A percentile compares a stretch with the other conserved stretches of the same genome.
phyloP scores from a whole-genome alignment of 2,797 vertebrate species.

The Gadopsis bispinosus region DNA sequence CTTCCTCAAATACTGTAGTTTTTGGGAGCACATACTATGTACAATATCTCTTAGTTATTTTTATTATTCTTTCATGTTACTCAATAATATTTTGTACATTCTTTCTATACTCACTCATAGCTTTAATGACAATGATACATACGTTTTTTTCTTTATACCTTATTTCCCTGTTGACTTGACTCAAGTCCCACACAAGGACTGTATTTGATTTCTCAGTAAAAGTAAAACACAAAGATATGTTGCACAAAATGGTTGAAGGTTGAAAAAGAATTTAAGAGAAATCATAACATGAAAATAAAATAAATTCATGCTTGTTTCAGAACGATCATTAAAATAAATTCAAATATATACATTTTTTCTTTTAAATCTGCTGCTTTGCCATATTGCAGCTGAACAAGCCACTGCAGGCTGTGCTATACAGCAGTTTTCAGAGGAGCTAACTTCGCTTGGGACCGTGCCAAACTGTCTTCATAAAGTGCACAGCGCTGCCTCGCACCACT shows the following conservation, averaged over 20 bases:
- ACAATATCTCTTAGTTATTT: too few relatives aligned
- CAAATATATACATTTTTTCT: background rate
- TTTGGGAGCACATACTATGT: background rate
- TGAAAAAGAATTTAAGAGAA: background rate
- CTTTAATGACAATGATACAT: too few relatives aligned
- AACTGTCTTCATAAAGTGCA: constrained; percentile 10
- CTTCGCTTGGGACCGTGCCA: constrained; percentile 7
- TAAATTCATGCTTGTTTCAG: background rate
- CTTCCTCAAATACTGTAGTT: background rate
- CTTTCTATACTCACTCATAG: background rate
- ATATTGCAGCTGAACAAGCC: constrained; percentile 2
- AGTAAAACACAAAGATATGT: background rate
- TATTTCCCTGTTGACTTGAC: background rate
- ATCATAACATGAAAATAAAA: background rate
- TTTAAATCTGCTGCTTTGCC: background rate
- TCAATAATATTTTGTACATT: background rate
- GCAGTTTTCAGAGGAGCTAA: constrained; percentile 34
- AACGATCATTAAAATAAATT: background rate
- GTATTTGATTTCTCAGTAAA: background rate
- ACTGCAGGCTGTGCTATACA: constrained; percentile 18
- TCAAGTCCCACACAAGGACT: background rate
- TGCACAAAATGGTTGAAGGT: background rate
- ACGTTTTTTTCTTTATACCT: background rate
- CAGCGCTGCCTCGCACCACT: constrained; percentile 13
- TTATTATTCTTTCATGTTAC: background rate